Evolutionary conservation across 1,140 invertebrate species (phyloP).

Genomic region (Drosophila bipectinata): DNA sequence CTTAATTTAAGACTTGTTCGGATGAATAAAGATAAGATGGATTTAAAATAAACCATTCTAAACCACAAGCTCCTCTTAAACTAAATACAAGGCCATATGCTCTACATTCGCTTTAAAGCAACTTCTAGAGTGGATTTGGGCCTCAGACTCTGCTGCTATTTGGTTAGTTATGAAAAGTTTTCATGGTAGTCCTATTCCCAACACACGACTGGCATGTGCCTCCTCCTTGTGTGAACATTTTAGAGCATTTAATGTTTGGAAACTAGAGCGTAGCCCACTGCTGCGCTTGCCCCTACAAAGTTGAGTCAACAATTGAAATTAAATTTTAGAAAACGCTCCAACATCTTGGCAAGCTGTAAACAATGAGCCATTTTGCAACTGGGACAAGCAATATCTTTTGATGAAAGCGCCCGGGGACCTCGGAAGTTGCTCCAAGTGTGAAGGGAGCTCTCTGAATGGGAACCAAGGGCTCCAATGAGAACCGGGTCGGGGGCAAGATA

Average conservation of each 20-base stretch:
- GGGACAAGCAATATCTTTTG: slow-evolving; percentile 43
- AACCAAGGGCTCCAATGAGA: neutral
- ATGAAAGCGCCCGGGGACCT: slow-evolving; percentile 35
- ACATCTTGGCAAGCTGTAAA: slow-evolving; percentile 47
- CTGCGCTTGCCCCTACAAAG: slow-evolving; percentile 1
- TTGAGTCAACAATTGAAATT: slow-evolving; percentile 65
- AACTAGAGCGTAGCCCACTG: slow-evolving; percentile 34
- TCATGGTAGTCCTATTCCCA: slow-evolving; percentile 19
- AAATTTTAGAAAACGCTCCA: slow-evolving; percentile 42
- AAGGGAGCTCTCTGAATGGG: neutral
- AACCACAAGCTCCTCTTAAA: neutral
- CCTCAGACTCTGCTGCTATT: slow-evolving; percentile 51
- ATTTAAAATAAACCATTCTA: neutral
- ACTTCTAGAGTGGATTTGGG: neutral
- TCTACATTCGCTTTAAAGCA: neutral
- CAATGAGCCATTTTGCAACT: slow-evolving; percentile 52
- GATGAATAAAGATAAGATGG: neutral
- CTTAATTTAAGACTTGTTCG: no score
- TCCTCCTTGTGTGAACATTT: slow-evolving; percentile 1
- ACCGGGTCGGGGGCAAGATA: neutral
- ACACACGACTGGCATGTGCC: slow-evolving; percentile 49
- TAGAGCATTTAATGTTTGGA: slow-evolving; percentile 29
- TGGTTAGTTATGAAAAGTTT: slow-evolving; percentile 61
- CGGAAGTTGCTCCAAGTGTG: slow-evolving; percentile 45
- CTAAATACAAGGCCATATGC: neutral